A percentile compares a stretch with the other conserved stretches of the same genome.
phyloP scores from a whole-genome alignment of 2,113 vertebrate genomes.

The Lampris incognitus region DNA sequence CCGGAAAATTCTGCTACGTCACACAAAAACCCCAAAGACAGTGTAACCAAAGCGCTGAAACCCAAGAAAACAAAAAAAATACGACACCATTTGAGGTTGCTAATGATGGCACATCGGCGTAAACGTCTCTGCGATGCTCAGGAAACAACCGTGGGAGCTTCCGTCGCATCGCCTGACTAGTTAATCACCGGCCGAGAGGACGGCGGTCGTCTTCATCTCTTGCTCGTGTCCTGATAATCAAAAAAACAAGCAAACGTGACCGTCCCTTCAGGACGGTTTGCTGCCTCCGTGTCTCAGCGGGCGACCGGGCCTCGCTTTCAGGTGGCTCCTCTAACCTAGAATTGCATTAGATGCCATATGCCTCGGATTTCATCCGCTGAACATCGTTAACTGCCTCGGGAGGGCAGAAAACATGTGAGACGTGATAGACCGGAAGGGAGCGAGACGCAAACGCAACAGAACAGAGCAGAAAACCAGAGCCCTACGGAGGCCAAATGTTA shows the following conservation, averaged over 20 bases:
- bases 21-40: conserved; percentile 32
- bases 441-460: conserved; percentile 12
- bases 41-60: conserved; percentile 28
- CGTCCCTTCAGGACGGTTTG: conserved; percentile 16
- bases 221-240: neutral
- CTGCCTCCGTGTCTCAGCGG: conserved; percentile 1
- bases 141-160: conserved; percentile 27
- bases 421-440: conserved; percentile 12
- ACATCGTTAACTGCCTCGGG: conserved; percentile 46
- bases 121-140: conserved; percentile 29
- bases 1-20: conserved; percentile 30
- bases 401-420: conserved; percentile 32
- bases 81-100: conserved; percentile 55
- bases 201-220: conserved; percentile 14
- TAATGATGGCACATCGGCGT: conserved; percentile 43
- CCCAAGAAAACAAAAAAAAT: conserved; percentile 34
- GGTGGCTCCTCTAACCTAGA: conserved; percentile 31
- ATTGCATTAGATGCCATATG: conserved; percentile 30
- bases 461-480: conserved; percentile 19
- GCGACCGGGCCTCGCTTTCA: conserved; percentile 17
- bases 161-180: conserved; percentile 24
- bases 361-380: conserved; percentile 49
- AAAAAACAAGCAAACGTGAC: neutral
- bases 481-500: neutral
- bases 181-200: conserved; percentile 37